A percentile compares a stretch with the other conserved stretches of the same genome.
phyloP scores from a whole-genome alignment of 1,140 invertebrate genomes.

The Venturia canescens region DNA sequence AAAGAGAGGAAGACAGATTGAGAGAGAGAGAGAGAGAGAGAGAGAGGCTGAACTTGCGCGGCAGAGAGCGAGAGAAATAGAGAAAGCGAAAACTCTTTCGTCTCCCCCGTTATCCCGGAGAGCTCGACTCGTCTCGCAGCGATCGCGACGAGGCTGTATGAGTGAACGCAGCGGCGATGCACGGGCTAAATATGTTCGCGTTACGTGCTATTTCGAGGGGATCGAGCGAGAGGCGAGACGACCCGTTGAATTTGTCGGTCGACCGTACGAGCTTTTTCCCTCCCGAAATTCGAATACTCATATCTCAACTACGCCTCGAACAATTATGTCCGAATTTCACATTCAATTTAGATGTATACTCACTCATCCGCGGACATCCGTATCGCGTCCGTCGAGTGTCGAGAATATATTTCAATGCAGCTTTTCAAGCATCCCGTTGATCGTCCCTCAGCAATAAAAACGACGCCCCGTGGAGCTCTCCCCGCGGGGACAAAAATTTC shows the following conservation, averaged over 20 bases:
- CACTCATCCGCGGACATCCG: no score
- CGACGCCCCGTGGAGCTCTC: no score
- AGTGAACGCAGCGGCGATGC: slow-evolving; percentile 42
- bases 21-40: background rate
- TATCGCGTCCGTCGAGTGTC: no score
- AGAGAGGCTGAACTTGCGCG: background rate
- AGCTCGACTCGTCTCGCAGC: slow-evolving; percentile 13
- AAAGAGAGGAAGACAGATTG: background rate
- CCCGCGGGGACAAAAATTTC: no score
- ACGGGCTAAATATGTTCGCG: slow-evolving; percentile 47
- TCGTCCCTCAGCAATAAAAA: no score
- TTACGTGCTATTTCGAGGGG: slow-evolving; percentile 51
- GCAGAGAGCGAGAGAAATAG: background rate
- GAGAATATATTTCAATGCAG: no score
- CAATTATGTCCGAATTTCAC: background rate
- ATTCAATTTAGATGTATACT: background rate
- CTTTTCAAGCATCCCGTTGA: no score
- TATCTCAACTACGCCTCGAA: no score
- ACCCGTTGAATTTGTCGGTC: slow-evolving; percentile 5
- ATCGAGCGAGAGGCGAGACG: slow-evolving; percentile 39
- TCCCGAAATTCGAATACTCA: background rate
- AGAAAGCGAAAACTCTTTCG: background rate
- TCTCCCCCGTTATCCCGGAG: background rate
- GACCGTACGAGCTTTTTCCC: slow-evolving; percentile 2
- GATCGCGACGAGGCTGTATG: slow-evolving; percentile 34